These are phyloP conservation scores for Leptodactylus fuscus DNA, from an alignment of 2,113 vertebrate species.

Conservation along the genomic window DNA sequence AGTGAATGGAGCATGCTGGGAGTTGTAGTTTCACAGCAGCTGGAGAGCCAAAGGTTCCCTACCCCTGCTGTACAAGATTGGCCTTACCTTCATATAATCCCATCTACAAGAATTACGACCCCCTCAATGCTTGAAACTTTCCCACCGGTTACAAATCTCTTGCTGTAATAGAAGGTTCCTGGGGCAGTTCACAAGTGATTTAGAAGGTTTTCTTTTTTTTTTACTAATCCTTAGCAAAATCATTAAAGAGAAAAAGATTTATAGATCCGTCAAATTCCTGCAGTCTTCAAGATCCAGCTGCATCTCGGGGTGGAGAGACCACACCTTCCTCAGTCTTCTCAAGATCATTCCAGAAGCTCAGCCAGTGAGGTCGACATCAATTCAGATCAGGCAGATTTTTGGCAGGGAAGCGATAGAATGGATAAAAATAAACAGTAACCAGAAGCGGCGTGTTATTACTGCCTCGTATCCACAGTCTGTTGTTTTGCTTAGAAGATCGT, in stretches of 20 bases:
- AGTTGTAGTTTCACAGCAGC: no score
- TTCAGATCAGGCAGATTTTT: neutral
- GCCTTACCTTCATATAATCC: no score
- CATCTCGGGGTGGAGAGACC: neutral
- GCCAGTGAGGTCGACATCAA: neutral
- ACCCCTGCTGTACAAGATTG: no score
- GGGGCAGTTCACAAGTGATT: slow-evolving; percentile 5
- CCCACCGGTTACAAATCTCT: slow-evolving; percentile 1
- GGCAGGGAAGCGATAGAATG: neutral
- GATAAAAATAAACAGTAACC: neutral
- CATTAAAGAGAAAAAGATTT: slow-evolving; percentile 8
- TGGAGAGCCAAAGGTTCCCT: no score
- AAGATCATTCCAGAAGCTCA: neutral
- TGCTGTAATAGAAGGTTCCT: neutral
- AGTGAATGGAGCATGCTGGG: no score
- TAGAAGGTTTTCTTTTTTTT: slow-evolving; percentile 12
- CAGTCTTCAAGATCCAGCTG: slow-evolving; percentile 12
- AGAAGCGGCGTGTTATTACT: slow-evolving; percentile 13
- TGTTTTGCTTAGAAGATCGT: slow-evolving; percentile 9
- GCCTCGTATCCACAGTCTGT: slow-evolving; percentile 28
- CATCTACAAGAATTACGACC: neutral
- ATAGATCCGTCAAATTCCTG: neutral
- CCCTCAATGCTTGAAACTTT: neutral
- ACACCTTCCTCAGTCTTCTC: neutral
- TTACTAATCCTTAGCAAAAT: neutral